Conservation (phyloP, 1,140 invertebrate species). For the Delia radicum region DNA sequence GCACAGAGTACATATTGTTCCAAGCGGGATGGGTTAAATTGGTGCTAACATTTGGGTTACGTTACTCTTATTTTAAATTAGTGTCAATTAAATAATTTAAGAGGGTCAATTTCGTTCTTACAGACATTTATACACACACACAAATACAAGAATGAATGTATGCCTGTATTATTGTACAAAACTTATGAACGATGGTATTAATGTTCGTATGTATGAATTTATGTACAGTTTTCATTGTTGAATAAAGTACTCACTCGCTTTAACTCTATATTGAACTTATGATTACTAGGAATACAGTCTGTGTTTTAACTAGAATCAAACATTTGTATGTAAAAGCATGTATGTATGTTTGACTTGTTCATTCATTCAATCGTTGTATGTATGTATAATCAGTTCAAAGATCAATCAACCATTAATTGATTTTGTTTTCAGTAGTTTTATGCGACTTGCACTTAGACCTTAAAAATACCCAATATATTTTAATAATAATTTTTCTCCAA, state of each 20-base stretch:
- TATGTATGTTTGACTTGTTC: too few relatives aligned
- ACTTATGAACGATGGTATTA: too few relatives aligned
- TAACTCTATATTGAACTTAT: neutral
- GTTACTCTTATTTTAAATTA: conserved; percentile 43
- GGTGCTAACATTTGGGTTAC: conserved; percentile 7
- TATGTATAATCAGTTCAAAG: conserved; percentile 1
- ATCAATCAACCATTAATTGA: conserved; percentile 15
- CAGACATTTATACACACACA: neutral
- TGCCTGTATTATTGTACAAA: too few relatives aligned
- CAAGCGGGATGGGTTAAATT: conserved; percentile 4
- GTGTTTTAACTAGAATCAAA: neutral
- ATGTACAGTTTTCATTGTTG: too few relatives aligned
- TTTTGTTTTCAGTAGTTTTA: neutral
- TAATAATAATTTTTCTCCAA: too few relatives aligned
- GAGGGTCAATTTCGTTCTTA: conserved; percentile 39
- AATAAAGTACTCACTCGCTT: too few relatives aligned
- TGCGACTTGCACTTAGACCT: neutral
- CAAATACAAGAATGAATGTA: neutral
- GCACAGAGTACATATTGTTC: neutral
- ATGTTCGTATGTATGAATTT: too few relatives aligned
- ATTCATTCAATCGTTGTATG: neutral
- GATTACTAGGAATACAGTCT: neutral
- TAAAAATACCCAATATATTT: too few relatives aligned
- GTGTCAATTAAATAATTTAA: conserved; percentile 57
- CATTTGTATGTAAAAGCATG: neutral